Evolutionary conservation across 2,888 invertebrate genomes (phyloP), one percentile per base, ranked within the genome.

Genomic region (Heliothis peltigera): DNA sequence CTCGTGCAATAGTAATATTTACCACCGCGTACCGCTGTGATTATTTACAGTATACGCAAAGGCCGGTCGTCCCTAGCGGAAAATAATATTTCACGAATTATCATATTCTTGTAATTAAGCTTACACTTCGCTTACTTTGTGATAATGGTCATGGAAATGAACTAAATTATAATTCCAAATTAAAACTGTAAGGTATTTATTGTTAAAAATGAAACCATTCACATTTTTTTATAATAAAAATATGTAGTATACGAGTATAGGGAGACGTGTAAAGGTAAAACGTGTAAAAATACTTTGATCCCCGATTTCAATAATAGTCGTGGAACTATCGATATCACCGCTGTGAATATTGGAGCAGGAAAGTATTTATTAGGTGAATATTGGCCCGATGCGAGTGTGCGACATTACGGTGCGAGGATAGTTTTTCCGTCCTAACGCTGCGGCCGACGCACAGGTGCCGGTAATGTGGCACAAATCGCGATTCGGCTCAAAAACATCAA

Each of bases 361-460:
- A 91, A 89, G 89, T 91, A 91, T 92, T 92, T 93, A 93, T 93
- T 92, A 88, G 89, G 90, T 89, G 91, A 91, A 93, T 91, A 93
- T 91, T 89, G 86, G 85, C 82, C 79, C 82, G 85, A 88, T 89
- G 87, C 56, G 73, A 70, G 66, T 67, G 87, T 87, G 87, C 82
- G 88, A 90, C 88, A 90, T 92, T 92, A 90, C 88, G 88, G 85
- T 84, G 82, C 81, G 85, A 84, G 81, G 79, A 84, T 84, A 87
- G 85, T 86, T 88, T 88, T 89, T 86, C 79, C 80, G 69, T 82
- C 80, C 86, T 88, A 88, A 86, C 83, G 85, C 85, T 87, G 87
- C 80, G 90, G 87, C 87, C 84, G 82, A 81, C 78, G 85, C 92
- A 87, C 94, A 93, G 94, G 93, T 94, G 94, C 79, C 84, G 76